Percentiles rank a stretch among this genome's conserved stretches.
Evolutionary conservation across 2,797 vertebrate species (phyloP).

Genomic region (Sternotherus odoratus): DNA sequence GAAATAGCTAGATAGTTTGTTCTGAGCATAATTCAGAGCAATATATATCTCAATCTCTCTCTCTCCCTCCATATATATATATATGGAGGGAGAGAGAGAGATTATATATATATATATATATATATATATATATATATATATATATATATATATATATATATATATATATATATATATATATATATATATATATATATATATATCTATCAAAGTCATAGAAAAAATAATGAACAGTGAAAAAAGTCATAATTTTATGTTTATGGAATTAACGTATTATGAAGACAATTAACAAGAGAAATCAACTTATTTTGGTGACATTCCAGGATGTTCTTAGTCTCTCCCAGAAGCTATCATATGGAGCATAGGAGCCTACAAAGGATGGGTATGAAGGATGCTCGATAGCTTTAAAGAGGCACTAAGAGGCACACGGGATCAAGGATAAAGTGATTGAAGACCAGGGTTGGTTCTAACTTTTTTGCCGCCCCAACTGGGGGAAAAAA

Average conservation of each 20-base stretch:
- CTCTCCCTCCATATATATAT: background rate
- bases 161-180: background rate
- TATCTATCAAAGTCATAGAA: background rate
- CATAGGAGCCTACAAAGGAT: background rate
- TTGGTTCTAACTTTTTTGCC: too few species aligned
- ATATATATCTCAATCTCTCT: conserved; percentile 60
- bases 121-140: too few species aligned
- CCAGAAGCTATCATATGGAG: background rate
- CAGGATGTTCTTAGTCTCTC: background rate
- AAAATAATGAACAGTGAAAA: background rate
- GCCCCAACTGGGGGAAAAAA: too few species aligned
- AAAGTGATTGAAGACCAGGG: background rate
- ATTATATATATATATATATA: background rate
- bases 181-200: too few species aligned
- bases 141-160: background rate
- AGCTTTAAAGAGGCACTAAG: background rate
- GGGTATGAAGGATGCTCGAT: accelerated
- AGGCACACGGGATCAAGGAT: background rate
- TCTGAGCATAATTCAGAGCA: conserved; percentile 74
- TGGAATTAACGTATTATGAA: background rate
- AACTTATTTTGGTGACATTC: background rate
- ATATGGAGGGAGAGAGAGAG: too few species aligned
- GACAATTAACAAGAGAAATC: background rate
- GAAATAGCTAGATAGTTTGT: conserved; percentile 69
- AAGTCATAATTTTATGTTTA: background rate